phyloP scores from a whole-genome alignment of 2,113 vertebrate genomes.

The Prinia subflava region DNA sequence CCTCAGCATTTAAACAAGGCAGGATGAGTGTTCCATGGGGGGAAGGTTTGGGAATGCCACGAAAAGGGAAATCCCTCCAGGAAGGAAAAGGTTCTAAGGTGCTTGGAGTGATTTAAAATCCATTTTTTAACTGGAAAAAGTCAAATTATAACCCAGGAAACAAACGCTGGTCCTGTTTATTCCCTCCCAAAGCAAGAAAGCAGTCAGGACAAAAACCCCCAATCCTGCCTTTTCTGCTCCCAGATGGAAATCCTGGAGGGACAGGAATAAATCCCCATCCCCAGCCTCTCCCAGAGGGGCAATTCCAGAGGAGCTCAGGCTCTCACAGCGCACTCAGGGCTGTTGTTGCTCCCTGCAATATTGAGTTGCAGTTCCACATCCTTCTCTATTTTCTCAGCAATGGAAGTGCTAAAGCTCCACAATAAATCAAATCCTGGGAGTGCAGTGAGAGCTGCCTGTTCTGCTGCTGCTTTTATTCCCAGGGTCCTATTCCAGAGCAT shows the following conservation, averaged over 20 bases:
- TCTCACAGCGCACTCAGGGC: neutral
- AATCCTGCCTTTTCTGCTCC: neutral
- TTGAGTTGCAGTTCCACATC: neutral
- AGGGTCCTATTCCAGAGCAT: neutral
- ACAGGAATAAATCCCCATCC: neutral
- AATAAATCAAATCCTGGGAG: neutral
- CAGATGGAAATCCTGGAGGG: neutral
- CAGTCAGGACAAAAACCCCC: neutral
- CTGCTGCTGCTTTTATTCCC: neutral
- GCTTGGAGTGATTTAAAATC: too few relatives aligned
- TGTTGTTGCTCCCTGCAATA: neutral
- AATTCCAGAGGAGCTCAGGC: neutral
- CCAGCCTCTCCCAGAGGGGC: neutral
- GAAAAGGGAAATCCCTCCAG: neutral
- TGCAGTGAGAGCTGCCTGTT: neutral
- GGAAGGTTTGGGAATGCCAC: neutral
- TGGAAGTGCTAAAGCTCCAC: neutral
- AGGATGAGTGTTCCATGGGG: accelerated
- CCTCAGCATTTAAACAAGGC: too few relatives aligned
- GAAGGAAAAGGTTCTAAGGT: neutral
- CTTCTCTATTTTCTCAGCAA: neutral
- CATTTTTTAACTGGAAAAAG: neutral
- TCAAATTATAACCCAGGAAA: neutral
- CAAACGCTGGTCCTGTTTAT: neutral
- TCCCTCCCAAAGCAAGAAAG: neutral